phyloP scores from a whole-genome alignment of 2,113 vertebrate species.

The Potamarius usumacintae region DNA sequence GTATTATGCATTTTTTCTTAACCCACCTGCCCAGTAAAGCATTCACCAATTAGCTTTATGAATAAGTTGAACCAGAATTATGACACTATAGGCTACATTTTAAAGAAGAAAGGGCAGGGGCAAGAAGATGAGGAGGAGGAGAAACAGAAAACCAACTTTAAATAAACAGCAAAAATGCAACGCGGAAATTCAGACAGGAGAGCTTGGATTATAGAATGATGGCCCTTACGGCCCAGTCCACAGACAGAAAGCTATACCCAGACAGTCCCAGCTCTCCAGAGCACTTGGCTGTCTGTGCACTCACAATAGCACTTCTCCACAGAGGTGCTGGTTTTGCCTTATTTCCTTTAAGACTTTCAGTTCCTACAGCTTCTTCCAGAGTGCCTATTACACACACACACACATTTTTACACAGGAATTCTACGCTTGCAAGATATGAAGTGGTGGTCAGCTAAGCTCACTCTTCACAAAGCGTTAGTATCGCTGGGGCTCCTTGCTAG shows the following conservation, averaged over 20 bases:
- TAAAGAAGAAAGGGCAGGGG: neutral
- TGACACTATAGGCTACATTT: neutral
- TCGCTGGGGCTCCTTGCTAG: too few relatives aligned
- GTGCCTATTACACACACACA: neutral
- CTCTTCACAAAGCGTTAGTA: too few relatives aligned
- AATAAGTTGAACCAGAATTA: neutral
- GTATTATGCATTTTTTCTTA: neutral
- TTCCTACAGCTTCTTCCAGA: neutral
- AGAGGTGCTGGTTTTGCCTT: neutral
- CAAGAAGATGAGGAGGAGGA: neutral
- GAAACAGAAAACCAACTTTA: neutral
- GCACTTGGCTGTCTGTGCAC: neutral
- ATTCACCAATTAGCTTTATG: neutral
- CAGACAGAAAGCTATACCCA: slow-evolving; percentile 2
- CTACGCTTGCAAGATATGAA: neutral
- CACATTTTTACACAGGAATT: neutral
- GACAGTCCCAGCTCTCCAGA: slow-evolving; percentile 2
- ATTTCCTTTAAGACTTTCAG: neutral
- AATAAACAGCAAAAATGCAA: neutral
- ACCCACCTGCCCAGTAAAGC: neutral
- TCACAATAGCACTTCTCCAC: slow-evolving; percentile 15
- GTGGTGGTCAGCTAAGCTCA: too few relatives aligned
- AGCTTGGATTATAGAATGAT: neutral
- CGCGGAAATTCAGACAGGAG: neutral
- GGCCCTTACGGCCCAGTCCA: neutral